Percentiles rank a stretch among this genome's conserved stretches.
Evolutionary conservation across 2,888 invertebrate species (phyloP).

Genomic region (Vannuccia rotundouncinata): DNA sequence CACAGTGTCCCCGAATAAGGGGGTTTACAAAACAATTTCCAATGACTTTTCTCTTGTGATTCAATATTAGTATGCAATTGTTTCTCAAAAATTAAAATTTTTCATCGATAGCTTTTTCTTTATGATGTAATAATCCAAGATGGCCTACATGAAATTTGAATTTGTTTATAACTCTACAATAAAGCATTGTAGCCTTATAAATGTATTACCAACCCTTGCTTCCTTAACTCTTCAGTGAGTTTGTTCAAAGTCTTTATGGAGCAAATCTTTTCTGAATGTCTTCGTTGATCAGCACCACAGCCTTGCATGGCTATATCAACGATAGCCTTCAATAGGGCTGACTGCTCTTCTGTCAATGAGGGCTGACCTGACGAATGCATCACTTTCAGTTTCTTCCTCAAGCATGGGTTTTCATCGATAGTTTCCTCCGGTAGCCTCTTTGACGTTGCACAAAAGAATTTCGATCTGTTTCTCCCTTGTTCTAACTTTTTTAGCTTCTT

Average conservation of each 20-base stretch:
- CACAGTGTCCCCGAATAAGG: too few relatives aligned
- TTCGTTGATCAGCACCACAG: conserved; percentile 32
- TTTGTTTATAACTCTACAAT: too few relatives aligned
- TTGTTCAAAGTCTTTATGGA: too few relatives aligned
- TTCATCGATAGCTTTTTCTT: too few relatives aligned
- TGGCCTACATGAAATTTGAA: too few relatives aligned
- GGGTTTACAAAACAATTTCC: too few relatives aligned
- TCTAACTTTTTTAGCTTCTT: background rate
- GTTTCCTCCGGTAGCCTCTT: background rate
- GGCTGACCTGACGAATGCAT: conserved; percentile 14
- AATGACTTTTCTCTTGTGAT: too few relatives aligned
- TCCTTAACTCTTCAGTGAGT: conserved; percentile 15
- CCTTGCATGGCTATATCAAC: conserved; percentile 11
- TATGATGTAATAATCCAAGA: too few relatives aligned
- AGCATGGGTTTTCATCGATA: conserved; percentile 2
- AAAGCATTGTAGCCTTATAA: too few relatives aligned
- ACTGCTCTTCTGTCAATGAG: conserved; percentile 16
- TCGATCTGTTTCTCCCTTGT: background rate
- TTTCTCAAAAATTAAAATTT: too few relatives aligned
- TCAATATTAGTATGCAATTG: too few relatives aligned
- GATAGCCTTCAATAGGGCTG: conserved; percentile 38
- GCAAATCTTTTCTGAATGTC: conserved; percentile 35
- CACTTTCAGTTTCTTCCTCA: conserved; percentile 31
- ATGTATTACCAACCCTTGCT: conserved; percentile 34
- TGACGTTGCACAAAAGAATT: background rate